phyloP scores from a whole-genome alignment of 1,140 invertebrate species.

The Ruditapes philippinarum region DNA sequence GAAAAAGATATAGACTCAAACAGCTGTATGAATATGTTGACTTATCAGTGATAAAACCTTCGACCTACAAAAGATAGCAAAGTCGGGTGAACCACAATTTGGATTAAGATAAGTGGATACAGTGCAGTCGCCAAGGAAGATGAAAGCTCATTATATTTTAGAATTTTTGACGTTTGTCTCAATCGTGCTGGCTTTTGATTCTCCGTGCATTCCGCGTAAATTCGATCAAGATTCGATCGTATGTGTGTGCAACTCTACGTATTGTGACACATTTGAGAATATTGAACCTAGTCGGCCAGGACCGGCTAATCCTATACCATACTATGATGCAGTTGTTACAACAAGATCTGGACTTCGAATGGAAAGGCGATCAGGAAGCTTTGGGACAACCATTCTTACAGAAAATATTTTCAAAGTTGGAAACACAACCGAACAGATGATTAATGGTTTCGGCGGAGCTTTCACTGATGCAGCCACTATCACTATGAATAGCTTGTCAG shows the following conservation, averaged over 20 bases:
- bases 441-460: constrained; percentile 94
- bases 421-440: constrained; percentile 82
- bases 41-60: not conserved
- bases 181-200: not conserved
- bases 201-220: constrained; percentile 30
- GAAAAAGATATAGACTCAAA: not conserved
- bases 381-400: not conserved
- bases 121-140: not conserved
- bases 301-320: not conserved
- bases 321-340: not conserved
- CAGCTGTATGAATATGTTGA: not conserved
- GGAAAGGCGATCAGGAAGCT: not conserved
- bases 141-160: not conserved
- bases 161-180: not conserved
- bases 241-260: constrained; percentile 63
- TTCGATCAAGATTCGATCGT: constrained; percentile 59
- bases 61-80: too few relatives aligned
- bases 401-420: constrained; percentile 45
- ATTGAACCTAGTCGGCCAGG: not conserved
- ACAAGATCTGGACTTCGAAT: constrained; percentile 26
- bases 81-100: too few relatives aligned
- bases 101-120: too few relatives aligned
- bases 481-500: constrained; percentile 90
- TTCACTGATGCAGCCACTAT: constrained; percentile 95
- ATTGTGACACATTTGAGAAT: constrained; percentile 56